Conservation (phyloP, 2,888 invertebrate genomes). For the Dastarcus helophoroides region DNA sequence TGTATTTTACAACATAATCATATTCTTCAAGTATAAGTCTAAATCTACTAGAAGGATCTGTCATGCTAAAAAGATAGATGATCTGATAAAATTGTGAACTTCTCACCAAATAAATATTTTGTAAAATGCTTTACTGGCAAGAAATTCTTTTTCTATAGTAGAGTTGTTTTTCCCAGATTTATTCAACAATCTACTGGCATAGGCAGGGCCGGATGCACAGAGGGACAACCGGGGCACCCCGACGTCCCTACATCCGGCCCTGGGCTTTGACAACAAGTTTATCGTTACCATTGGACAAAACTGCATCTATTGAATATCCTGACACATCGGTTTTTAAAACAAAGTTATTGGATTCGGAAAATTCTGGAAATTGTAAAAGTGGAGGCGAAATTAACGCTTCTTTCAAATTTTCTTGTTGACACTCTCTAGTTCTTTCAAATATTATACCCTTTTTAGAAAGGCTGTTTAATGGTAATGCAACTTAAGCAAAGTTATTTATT, state of each 20-base stretch:
- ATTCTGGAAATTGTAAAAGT: conserved; percentile 12
- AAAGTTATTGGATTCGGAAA: conserved; percentile 9
- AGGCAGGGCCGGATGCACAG: too few species aligned
- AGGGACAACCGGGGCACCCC: too few species aligned
- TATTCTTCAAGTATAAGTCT: conserved; percentile 18
- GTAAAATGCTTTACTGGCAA: conserved; percentile 19
- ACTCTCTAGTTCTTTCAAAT: conserved; percentile 11
- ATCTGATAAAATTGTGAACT: conserved; percentile 15
- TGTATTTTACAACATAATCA: conserved; percentile 16
- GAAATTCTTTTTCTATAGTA: conserved; percentile 14
- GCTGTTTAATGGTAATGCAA: too few species aligned
- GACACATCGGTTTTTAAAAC: conserved; percentile 12
- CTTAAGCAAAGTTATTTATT: too few species aligned
- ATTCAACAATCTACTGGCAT: too few species aligned
- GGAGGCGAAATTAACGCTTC: conserved; percentile 9
- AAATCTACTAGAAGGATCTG: conserved; percentile 19
- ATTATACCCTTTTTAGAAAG: too few species aligned
- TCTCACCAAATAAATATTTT: conserved; percentile 14
- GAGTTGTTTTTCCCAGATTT: conserved; percentile 10
- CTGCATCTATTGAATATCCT: conserved; percentile 11
- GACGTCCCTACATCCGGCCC: too few species aligned
- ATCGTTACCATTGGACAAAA: conserved; percentile 9
- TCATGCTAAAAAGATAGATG: conserved; percentile 19
- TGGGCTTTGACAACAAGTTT: conserved; percentile 3
- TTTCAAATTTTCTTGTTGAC: conserved; percentile 11